Evolutionary conservation across 2,797 vertebrate genomes (phyloP), one percentile per base, ranked within the genome.

Genomic region (Echiichthys vipera): DNA sequence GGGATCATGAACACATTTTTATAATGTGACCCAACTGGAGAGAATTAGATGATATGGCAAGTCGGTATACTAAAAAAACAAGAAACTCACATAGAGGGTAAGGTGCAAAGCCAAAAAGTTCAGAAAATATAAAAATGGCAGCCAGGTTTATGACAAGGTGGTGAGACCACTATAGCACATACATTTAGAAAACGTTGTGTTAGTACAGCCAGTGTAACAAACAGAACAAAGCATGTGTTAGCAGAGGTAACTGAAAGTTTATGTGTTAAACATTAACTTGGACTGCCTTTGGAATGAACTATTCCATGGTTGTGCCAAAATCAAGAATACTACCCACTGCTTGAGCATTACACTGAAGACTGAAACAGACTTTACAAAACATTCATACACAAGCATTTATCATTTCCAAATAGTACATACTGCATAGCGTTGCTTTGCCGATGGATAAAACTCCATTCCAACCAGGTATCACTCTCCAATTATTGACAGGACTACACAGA

Each of bases 1-100:
- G 67, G 57, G 78, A 87, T 90, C 59, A 39, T 51, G 74, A 87
- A 64, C 78, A 83, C 72, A 88, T 85, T 85, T 84, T 59, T 77
- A 62, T 77, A 86, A 88, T 78, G 76, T 66, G 75, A 77, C 85
- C 78, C 83, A 87, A 88, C 72, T 77, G 81, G 75, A 74, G 77
- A 67, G 75, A 77, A 84, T 86, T 77, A 71, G 55, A 87, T 40
- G 73, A 25, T 27, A 47, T 32, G 45, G 80, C 45, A 57, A 50
- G 46, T 47, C 24, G 2, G 49, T 34, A 37, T 15, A 36, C 45
- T 49, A 22, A 45, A 77, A n/a, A 73, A 84, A 84, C 63, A 74
- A 45, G 29, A 67, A 51, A 57, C 47, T 78, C 47, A 62, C 65
- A 51, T 32, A 50, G n/a, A 71, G 63, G 61, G 37, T 29, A 64